Evolutionary conservation across 1,140 invertebrate species (phyloP), one percentile per base, ranked within the genome.

Genomic region (Bombus impatiens): DNA sequence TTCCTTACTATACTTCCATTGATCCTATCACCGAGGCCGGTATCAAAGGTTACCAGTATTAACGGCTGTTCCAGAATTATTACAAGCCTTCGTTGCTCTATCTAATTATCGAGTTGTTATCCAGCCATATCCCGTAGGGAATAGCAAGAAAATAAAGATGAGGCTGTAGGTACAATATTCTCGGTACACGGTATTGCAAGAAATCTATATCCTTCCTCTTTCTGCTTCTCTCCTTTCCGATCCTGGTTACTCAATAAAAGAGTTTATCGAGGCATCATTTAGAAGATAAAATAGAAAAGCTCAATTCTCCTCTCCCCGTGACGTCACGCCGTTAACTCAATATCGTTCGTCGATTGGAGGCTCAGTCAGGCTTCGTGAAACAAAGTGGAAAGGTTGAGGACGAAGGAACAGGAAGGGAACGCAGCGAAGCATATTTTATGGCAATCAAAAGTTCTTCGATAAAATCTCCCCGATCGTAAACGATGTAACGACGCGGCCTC

Each of bases 401-500:
- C 59, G 59, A 32, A 22, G 57, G 22, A 32, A 18, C 18, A 18
- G 15, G 15, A n/a, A 13, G 57, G 25, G 13, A 25, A 1, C 5
- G 44, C 22, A 22, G 42, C 47, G 37, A 25, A 37, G 53, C 78
- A 87, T 79, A 89, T 85, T 89, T 89, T 85, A 53, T 78, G 62
- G 47, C 82, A 86, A 88, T 86, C 86, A 78, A 90, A 90, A 86
- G 71, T 86, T 88, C 86, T 74, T 78, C 78, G 76, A 59, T 47
- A 44, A 75, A 89, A 86, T 81, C 88, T 82, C 74, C 44, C 40
- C 18, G 86, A 85, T 89, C 89, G 89, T 88, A 89, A 89, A 89
- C 78, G 79, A 59, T 74, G 78, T 85, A 90, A 89, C 78, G 86
- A 87, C 25, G 53, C 32, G 44, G 35, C 3, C 22, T 22, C 32